A percentile compares a stretch with the other conserved stretches of the same genome.
phyloP scores from a whole-genome alignment of 2,888 invertebrate species.

The Apoda limacodes region DNA sequence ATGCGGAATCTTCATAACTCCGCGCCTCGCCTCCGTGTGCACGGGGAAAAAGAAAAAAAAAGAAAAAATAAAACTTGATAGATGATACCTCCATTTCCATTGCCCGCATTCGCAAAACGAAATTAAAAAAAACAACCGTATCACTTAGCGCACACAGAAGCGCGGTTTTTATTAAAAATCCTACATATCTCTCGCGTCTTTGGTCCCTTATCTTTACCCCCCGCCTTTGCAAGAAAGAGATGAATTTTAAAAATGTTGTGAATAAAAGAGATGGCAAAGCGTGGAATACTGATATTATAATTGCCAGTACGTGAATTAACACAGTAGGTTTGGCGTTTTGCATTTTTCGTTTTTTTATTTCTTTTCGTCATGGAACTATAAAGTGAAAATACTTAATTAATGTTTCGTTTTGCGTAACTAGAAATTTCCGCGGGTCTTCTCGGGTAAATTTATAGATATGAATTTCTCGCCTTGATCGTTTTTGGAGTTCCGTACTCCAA shows the following conservation, averaged over 20 bases:
- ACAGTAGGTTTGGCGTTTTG: constrained; percentile 56
- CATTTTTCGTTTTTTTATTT: constrained; percentile 37
- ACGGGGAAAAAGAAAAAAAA: constrained; percentile 23
- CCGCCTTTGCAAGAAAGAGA: constrained; percentile 39
- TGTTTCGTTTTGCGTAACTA: no score
- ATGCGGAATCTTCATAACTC: constrained; percentile 60
- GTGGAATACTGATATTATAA: constrained; percentile 63
- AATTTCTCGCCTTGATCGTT: no score
- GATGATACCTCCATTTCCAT: constrained; percentile 44
- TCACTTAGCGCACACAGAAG: constrained; percentile 68
- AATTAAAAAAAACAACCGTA: constrained; percentile 70
- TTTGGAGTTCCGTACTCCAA: no score
- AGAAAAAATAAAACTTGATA: constrained; percentile 45
- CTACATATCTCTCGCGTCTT: constrained; percentile 67
- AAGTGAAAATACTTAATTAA: no score
- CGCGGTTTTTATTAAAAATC: constrained; percentile 65
- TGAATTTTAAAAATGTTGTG: constrained; percentile 48
- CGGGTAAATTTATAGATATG: no score
- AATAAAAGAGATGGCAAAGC: constrained; percentile 51
- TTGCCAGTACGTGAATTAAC: constrained; percentile 70
- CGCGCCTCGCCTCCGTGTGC: constrained; percentile 25
- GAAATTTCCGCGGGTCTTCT: no score
- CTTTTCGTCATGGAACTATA: constrained; percentile 28
- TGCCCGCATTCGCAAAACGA: constrained; percentile 54
- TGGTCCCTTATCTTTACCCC: constrained; percentile 53